phyloP scores from a whole-genome alignment of 2,797 vertebrate species.

The Meda fulgida region DNA sequence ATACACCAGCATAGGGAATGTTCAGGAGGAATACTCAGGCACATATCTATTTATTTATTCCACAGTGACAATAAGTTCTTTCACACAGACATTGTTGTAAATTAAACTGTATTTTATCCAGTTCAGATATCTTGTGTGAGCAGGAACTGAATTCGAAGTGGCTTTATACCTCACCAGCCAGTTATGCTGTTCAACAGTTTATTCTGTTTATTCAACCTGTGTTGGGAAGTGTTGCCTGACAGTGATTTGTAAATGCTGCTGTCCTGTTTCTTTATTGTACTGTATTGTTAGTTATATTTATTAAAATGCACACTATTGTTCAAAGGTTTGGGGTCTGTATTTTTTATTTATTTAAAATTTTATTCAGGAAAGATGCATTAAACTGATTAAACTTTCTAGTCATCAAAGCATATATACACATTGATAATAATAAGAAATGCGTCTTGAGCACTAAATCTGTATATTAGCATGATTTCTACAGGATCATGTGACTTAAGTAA shows the following conservation, averaged over 20 bases:
- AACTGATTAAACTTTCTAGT: too few relatives aligned
- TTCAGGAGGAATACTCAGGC: neutral
- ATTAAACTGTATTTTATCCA: neutral
- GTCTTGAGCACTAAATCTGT: neutral
- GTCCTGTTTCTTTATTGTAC: neutral
- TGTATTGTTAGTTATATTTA: neutral
- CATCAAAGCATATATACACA: neutral
- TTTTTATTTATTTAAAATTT: neutral
- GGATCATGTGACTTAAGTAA: neutral
- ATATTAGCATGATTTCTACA: neutral
- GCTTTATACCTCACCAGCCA: neutral
- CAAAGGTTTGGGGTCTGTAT: neutral
- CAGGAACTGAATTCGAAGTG: neutral
- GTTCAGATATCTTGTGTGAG: constrained; percentile 5
- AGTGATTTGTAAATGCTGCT: neutral
- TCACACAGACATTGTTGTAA: constrained; percentile 6
- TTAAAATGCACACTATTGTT: neutral
- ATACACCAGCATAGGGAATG: constrained; percentile 1
- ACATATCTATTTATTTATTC: constrained; percentile 15
- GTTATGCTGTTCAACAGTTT: neutral
- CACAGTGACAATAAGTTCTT: neutral
- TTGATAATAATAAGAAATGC: neutral
- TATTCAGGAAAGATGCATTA: neutral
- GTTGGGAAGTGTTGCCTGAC: neutral
- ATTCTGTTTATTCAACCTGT: neutral